These are phyloP conservation scores for Synanthedon vespiformis DNA, from an alignment of 2,888 invertebrate genomes.

Conservation along the genomic window DNA sequence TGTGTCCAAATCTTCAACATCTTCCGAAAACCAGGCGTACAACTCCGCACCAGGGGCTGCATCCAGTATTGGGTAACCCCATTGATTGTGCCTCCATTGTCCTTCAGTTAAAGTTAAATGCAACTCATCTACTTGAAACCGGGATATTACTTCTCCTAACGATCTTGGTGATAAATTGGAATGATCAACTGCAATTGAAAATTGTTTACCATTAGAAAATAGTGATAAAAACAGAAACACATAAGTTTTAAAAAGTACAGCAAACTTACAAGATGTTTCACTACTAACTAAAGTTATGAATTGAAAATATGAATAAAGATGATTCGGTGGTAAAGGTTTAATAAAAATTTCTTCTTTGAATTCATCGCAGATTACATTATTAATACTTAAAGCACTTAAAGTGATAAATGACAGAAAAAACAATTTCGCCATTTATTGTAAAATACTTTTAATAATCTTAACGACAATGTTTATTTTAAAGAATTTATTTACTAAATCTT, in stretches of 20 bases:
- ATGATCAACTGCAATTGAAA: slow-evolving; percentile 76
- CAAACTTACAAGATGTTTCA: slow-evolving; percentile 72
- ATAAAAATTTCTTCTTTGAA: slow-evolving; percentile 91
- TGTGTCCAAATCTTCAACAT: slow-evolving; percentile 77
- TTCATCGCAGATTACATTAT: slow-evolving; percentile 64
- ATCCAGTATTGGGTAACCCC: slow-evolving; percentile 93
- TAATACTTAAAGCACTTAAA: slow-evolving; percentile 5
- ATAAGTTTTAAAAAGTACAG: background rate
- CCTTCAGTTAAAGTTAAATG: slow-evolving; percentile 94
- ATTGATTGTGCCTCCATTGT: slow-evolving; percentile 91
- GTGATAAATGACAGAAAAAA: slow-evolving; percentile 2
- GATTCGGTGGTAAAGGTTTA: slow-evolving; percentile 85
- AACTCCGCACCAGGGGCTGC: slow-evolving; percentile 95
- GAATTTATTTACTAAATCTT: background rate
- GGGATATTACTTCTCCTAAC: slow-evolving; percentile 86
- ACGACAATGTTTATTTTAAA: no score
- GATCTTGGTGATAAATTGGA: slow-evolving; percentile 90
- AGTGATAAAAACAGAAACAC: background rate
- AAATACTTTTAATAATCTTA: background rate
- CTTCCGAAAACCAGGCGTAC: slow-evolving; percentile 89
- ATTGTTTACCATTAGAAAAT: background rate
- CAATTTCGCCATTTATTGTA: background rate
- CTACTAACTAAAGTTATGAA: slow-evolving; percentile 84
- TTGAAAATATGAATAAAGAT: slow-evolving; percentile 91
- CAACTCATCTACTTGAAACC: slow-evolving; percentile 88